Evolutionary conservation across 2,888 invertebrate species (phyloP), one percentile per base, ranked within the genome.

Genomic region (Quadroppia sp.): DNA sequence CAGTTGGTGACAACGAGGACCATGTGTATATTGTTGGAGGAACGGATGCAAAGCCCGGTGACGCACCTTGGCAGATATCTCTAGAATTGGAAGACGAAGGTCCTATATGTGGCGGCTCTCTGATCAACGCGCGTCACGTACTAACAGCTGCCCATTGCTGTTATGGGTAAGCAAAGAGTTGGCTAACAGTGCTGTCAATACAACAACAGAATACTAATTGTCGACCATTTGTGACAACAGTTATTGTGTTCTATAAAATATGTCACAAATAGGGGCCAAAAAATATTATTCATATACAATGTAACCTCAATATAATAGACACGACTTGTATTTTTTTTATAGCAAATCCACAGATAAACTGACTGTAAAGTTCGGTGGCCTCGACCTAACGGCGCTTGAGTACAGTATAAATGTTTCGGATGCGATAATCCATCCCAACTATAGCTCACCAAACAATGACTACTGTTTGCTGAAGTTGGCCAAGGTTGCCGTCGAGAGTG

Each of bases 91-190:
- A 45, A 25, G 61, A 67, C 17, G 61, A 53, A 17, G 15, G 28
- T 36, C 72, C 69, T 23, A 67, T 67, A 15, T 72, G 72, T 40
- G 61, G 72, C 32, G 73, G 73, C 25, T 73, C 73, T n/a, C 25
- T 73, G 64, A 45, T 67, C 50, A 32, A 28, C 15, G 23, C 1
- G 7, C 11, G 20, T 3, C 20, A 36, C 1, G 67, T 73, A 2
- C 2, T 73, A 1, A 73, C 73, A 11, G 73, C 73, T n/a, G 73
- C 73, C 30, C 73, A 73, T 30, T 73, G 73, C 42, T 40, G 40
- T 20, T 36, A 69, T 42, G 73, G 50, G 73, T 67, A 28, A 11
- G 45, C 17, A 30, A 17, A 40, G 9, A 45, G 3, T 45, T 45
- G 30, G 9, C 13, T 53, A 23, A 3, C 4, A 9, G 4, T 20